Evolutionary conservation across 1,140 invertebrate genomes (phyloP).

Genomic region (Drosophila kanapiae): DNA sequence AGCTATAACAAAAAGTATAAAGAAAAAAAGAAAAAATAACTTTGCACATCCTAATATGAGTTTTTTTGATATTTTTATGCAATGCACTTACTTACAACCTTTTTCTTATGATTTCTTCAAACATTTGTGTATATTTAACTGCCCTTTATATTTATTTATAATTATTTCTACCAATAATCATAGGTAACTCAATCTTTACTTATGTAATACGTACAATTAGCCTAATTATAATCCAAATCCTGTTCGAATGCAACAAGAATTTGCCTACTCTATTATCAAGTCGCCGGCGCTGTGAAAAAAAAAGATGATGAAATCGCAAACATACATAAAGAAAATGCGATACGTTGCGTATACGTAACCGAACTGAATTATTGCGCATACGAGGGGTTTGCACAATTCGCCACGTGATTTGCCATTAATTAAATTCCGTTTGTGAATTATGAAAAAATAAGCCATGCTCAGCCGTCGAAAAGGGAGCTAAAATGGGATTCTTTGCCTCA

Average conservation of each 20-base stretch:
- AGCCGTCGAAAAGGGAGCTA: constrained; percentile 9
- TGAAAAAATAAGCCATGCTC: constrained; percentile 11
- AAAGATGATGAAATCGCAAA: constrained; percentile 49
- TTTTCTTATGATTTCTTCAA: not conserved
- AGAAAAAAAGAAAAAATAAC: not conserved
- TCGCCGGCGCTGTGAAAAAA: constrained; percentile 9
- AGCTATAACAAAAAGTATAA: not conserved
- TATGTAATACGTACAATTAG: not conserved
- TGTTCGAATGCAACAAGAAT: constrained; percentile 25
- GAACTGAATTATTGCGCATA: constrained; percentile 48
- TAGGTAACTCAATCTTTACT: not conserved
- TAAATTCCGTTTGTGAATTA: constrained; percentile 47
- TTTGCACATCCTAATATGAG: not conserved
- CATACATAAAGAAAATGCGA: constrained; percentile 15
- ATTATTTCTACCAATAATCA: not conserved
- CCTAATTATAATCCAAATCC: not conserved
- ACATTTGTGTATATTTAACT: no score
- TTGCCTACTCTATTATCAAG: constrained; percentile 34
- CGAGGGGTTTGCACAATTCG: constrained; percentile 41
- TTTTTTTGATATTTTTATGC: no score
- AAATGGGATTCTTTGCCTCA: constrained; percentile 38
- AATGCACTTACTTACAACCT: not conserved
- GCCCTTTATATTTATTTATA: not conserved
- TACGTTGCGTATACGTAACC: constrained; percentile 49
- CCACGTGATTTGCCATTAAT: constrained; percentile 61